Evolutionary conservation across 2,113 vertebrate species (phyloP).

Genomic region (Gymnogyps californianus): DNA sequence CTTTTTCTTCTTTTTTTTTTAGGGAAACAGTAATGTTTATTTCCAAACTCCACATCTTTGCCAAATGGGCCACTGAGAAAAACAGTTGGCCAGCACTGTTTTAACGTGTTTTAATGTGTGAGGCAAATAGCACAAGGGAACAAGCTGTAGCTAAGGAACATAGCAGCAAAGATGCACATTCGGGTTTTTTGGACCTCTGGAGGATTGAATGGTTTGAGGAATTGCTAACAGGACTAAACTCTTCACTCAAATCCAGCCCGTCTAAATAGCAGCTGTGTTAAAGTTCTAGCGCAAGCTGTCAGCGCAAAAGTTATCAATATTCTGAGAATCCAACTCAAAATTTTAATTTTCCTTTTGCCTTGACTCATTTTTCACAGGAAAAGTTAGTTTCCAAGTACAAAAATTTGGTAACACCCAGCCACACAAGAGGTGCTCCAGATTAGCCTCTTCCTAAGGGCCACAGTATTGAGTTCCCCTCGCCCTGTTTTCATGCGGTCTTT

Average conservation of each 20-base stretch:
- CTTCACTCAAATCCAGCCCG: not conserved
- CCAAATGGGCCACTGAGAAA: not conserved
- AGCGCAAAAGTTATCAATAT: not conserved
- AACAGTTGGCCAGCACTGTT: not conserved
- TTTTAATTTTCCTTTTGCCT: not conserved
- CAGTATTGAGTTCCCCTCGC: not conserved
- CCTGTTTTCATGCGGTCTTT: not conserved
- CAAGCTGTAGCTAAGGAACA: not conserved
- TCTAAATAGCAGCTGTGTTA: not conserved
- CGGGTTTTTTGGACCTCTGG: accelerated
- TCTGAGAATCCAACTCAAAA: not conserved
- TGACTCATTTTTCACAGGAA: not conserved
- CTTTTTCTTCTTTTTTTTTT: no score
- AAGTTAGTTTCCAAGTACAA: not conserved
- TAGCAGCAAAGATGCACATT: accelerated
- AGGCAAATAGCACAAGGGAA: not conserved
- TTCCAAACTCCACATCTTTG: not conserved
- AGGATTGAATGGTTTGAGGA: not conserved
- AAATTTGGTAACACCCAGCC: not conserved
- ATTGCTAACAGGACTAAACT: not conserved
- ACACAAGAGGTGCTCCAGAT: not conserved
- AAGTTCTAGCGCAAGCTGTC: not conserved
- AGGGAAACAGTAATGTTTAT: no score
- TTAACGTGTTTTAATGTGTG: accelerated
- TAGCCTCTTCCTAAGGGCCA: not conserved